Evolutionary conservation across 2,888 invertebrate genomes (phyloP), one percentile per base, ranked within the genome.

Genomic region (Thecophora atra): DNA sequence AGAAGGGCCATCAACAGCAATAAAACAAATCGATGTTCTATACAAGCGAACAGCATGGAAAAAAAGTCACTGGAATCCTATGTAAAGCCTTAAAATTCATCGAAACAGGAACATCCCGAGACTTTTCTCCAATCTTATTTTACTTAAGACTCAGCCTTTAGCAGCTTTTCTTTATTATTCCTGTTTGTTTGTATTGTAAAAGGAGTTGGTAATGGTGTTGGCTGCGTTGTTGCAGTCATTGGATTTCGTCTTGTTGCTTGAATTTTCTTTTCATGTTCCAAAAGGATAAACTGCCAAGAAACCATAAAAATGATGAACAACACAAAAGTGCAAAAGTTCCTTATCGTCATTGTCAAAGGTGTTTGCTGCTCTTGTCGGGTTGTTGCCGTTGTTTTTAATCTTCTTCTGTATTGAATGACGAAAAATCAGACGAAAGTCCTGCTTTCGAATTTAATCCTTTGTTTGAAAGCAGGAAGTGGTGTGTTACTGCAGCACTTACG

Each of bases 231-330:
- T 62, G 52, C 26, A n/a, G 3, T 19, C 37, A 19, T 63, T 19
- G 37, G 11, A n/a, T 56, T 62, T 26, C 47, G 26, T 62, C 17
- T 44, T 21, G 63, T 19, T 67, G 54, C 44, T 69, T 8, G 42
- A 47, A 51, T 47, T 26, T 42, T 66, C 15, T 11, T 52, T 51
- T 66, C 28, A 13, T 37, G 56, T 51, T 47, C 65, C 4, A 73
- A 73, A 75, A 65, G 69, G 73, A 72, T 73, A 65, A 72, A 73
- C 19, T 64, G 64, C 72, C 64, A 72, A 72, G 73, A 73, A 73
- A 75, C 72, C 73, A 73, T 75, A 75, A 73, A 75, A 72, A 73
- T 75, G 73, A 73, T 75, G 68, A 73, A 72, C 72, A 72, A 54
- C 63, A 47, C 54, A n/a, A n/a, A n/a, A n/a, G n/a, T n/a, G n/a